A percentile compares a stretch with the other conserved stretches of the same genome.
Evolutionary conservation across 2,797 vertebrate species (phyloP).

Genomic region (Malacoraja senta): DNA sequence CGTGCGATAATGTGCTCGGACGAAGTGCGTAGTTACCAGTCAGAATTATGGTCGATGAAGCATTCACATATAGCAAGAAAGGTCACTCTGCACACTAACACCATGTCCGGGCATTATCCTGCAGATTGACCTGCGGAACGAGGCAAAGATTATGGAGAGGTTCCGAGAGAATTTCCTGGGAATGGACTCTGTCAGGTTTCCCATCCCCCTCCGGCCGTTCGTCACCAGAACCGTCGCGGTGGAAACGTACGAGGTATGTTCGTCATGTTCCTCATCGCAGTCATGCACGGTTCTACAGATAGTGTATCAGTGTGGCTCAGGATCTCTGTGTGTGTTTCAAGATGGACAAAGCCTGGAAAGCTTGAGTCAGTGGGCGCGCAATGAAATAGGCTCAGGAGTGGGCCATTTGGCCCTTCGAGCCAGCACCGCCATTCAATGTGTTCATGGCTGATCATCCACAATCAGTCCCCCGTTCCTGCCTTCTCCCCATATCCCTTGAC

Average conservation of each 20-base stretch:
- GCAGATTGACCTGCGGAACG: constrained; percentile 83
- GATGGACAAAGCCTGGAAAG: background rate
- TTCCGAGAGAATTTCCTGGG: constrained; percentile 78
- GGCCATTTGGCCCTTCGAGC: too few relatives aligned
- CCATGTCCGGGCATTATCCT: background rate
- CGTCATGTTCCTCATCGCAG: background rate
- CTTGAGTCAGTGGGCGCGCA: background rate
- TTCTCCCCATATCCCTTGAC: too few relatives aligned
- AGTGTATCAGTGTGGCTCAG: background rate
- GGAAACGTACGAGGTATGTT: constrained; percentile 80
- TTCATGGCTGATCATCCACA: too few relatives aligned
- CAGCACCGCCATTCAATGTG: too few relatives aligned
- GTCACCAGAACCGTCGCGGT: constrained; percentile 79
- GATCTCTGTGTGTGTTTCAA: background rate
- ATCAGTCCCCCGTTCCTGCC: too few relatives aligned
- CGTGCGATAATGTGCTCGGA: too few relatives aligned
- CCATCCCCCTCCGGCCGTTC: constrained; percentile 76
- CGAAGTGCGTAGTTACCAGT: too few relatives aligned
- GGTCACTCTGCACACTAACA: background rate
- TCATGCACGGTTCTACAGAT: background rate
- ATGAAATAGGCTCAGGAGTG: too few relatives aligned
- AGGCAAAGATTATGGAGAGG: constrained; percentile 81
- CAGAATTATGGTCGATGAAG: too few relatives aligned
- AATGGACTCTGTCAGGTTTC: constrained; percentile 77
- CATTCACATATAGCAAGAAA: background rate